These are phyloP conservation scores for Alectoris magna DNA, from an alignment of 2,797 vertebrate genomes.

Conservation along the genomic window DNA sequence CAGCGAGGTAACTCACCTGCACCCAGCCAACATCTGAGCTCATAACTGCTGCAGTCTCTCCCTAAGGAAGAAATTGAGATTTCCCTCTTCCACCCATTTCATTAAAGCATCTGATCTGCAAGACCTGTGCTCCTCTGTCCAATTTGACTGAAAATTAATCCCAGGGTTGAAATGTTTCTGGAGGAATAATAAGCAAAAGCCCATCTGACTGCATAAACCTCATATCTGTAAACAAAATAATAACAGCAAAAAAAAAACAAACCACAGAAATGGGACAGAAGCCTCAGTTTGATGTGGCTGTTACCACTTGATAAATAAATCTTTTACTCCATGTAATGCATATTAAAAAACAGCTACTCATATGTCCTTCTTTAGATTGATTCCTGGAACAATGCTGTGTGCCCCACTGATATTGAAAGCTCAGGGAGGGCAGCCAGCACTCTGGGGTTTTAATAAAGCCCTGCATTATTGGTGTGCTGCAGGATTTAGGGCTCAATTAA, in stretches of 20 bases:
- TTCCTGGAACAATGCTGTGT: background rate
- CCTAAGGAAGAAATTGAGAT: background rate
- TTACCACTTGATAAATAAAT: background rate
- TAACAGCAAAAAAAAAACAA: background rate
- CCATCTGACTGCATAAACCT: background rate
- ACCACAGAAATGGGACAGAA: background rate
- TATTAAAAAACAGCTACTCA: background rate
- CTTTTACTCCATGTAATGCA: background rate
- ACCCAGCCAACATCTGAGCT: background rate
- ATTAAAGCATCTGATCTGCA: background rate
- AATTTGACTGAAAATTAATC: background rate
- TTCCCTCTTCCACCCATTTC: background rate
- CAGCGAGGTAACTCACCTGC: background rate
- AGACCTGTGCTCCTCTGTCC: background rate
- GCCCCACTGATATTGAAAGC: background rate
- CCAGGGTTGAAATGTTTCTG: background rate
- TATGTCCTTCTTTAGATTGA: background rate
- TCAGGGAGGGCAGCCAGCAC: background rate
- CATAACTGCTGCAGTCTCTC: fast-evolving
- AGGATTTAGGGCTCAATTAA: background rate
- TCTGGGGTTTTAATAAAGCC: background rate
- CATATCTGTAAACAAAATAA: background rate
- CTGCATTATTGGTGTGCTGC: background rate
- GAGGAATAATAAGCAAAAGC: background rate
- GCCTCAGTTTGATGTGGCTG: background rate